Evolutionary conservation across 1,140 invertebrate species (phyloP), one percentile per base, ranked within the genome.

Genomic region (Steinernema khuongi): DNA sequence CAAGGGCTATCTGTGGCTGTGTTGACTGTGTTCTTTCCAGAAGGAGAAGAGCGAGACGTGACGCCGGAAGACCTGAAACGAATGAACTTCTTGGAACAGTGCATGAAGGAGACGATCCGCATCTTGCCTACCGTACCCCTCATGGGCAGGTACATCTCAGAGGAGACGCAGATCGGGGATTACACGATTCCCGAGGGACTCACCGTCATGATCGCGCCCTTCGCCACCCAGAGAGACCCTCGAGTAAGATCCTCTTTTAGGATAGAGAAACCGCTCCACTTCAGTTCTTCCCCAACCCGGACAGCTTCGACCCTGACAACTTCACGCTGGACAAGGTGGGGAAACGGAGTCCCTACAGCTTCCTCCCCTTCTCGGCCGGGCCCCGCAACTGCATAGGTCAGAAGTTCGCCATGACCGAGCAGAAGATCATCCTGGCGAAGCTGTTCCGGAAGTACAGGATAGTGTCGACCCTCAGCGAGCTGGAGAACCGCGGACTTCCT

Each of bases 301-400:
- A 91, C 31, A 88, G 87, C 71, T 96, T 94, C 85, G 89, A 95
- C 87, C 94, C 94, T 0, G 93, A 96, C 76, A 91, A 94, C 83
- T 96, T 96, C 87, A 87, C 93, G 66, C 90, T 91, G 0, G 93
- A 94, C 85, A 90, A 90, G 74, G 89, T 89, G 68, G 50, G 72
- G 26, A 74, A 76, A 44, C 80, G 85, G 71, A 86, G 86, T 80
- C 86, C 87, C 19, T 86, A 78, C 69, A 77, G 74, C n/a, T 86
- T 77, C 70, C 75, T 79, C 19, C 85, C 85, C 0, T 86, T 86
- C 70, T 83, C 81, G 14, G 85, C 83, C 31, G 85, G 85, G 1
- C 79, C 85, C 7, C 69, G 85, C 60, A 86, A 85, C 73, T 86
- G 85, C 73, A 86, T 86, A 60, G 85, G 90, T 44, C 89, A 90